phyloP scores from a whole-genome alignment of 2,888 invertebrate species.

The Zaprionus obscuricornis region DNA sequence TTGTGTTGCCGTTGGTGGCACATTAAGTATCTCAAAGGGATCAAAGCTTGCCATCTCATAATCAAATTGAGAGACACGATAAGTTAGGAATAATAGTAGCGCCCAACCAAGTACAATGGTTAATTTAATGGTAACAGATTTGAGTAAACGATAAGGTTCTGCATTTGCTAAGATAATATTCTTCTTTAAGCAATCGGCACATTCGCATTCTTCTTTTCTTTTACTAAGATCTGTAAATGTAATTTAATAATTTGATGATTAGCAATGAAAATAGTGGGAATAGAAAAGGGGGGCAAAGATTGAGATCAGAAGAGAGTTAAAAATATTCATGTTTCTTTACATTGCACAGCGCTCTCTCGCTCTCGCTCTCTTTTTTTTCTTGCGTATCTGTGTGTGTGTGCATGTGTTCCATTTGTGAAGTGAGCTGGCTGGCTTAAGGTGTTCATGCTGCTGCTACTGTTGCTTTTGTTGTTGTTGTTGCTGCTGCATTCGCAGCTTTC shows the following conservation, averaged over 20 bases:
- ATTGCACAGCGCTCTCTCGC: conserved; percentile 17
- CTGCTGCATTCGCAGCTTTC: conserved; percentile 62
- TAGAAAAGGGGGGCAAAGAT: background rate
- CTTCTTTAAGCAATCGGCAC: conserved; percentile 94
- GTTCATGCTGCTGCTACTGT: too few species aligned
- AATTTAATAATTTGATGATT: conserved; percentile 12
- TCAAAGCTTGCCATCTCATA: conserved; percentile 99
- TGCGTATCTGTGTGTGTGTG: conserved; percentile 9
- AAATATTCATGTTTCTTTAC: too few species aligned
- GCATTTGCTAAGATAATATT: conserved; percentile 91
- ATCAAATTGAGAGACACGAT: conserved; percentile 97
- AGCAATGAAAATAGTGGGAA: conserved; percentile 11
- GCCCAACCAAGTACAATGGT: conserved; percentile 93
- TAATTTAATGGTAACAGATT: conserved; percentile 91
- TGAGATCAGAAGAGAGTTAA: conserved; percentile 32
- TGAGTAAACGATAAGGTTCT: conserved; percentile 94
- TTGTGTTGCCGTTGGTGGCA: conserved; percentile 93
- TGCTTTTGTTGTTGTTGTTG: conserved; percentile 36
- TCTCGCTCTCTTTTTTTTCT: background rate
- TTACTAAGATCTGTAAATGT: conserved; percentile 88
- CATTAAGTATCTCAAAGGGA: conserved; percentile 97
- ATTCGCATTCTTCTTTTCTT: conserved; percentile 92
- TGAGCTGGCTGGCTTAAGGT: conserved; percentile 51
- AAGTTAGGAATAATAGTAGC: conserved; percentile 90
- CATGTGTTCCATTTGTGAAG: conserved; percentile 62